phyloP scores from a whole-genome alignment of 2,888 invertebrate species.

The Drosophila mimica region DNA sequence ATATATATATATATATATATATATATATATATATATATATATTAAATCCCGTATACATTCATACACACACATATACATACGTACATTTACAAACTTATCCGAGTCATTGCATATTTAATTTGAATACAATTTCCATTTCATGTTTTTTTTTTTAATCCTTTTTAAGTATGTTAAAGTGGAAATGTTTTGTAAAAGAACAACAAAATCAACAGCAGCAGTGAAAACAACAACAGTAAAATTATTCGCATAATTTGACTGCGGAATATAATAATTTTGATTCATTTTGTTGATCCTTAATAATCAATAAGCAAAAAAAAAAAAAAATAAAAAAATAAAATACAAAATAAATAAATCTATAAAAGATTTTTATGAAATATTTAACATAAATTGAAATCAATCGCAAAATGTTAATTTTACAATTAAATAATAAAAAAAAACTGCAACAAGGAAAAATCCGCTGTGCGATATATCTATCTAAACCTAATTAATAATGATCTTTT shows the following conservation, averaged over 20 bases:
- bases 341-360: neutral
- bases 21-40: neutral
- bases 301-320: constrained; percentile 11
- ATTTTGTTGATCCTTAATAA: constrained; percentile 22
- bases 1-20: too few relatives aligned
- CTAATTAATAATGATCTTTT: constrained; percentile 36
- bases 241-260: constrained; percentile 27
- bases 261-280: constrained; percentile 4
- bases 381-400: constrained; percentile 15
- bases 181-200: constrained; percentile 15
- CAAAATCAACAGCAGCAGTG: constrained; percentile 29
- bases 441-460: constrained; percentile 36
- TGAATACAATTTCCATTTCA: constrained; percentile 24
- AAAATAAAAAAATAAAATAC: neutral
- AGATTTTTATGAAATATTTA: constrained; percentile 17
- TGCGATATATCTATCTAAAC: constrained; percentile 54
- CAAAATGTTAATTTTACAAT: constrained; percentile 51
- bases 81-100: constrained; percentile 16
- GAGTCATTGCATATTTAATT: constrained; percentile 35
- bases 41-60: constrained; percentile 1
- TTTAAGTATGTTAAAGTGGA: constrained; percentile 13
- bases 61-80: neutral
- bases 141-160: constrained; percentile 6
- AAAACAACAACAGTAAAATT: constrained; percentile 15
- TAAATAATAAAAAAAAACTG: constrained; percentile 31